Percentiles rank a stretch among this genome's conserved stretches.
These are phyloP conservation scores for Anarsia innoxiella DNA, from an alignment of 2,888 invertebrate species.

Conservation along the genomic window DNA sequence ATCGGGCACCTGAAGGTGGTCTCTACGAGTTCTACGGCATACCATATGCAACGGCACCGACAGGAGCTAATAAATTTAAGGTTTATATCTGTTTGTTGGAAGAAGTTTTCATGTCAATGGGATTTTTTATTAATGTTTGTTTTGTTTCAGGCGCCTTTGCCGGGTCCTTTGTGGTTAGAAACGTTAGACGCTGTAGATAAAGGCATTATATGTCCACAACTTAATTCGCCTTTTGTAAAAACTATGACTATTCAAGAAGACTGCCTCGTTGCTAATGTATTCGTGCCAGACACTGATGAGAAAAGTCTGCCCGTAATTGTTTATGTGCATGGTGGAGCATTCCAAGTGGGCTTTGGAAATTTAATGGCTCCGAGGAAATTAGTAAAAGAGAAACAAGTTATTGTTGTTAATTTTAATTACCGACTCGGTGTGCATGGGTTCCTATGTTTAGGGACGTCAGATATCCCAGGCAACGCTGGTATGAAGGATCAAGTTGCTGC, in stretches of 20 bases:
- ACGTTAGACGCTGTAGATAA: slow-evolving; percentile 27
- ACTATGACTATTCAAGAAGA: slow-evolving; percentile 27
- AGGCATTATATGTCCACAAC: slow-evolving; percentile 30
- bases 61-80: slow-evolving; percentile 35
- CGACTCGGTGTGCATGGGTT: slow-evolving; percentile 30
- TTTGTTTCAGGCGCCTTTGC: slow-evolving; percentile 33
- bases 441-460: slow-evolving; percentile 31
- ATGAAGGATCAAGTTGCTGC: slow-evolving; percentile 40
- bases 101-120: too few relatives aligned
- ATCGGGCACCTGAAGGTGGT: slow-evolving; percentile 23
- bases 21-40: slow-evolving; percentile 37
- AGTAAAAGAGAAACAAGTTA: slow-evolving; percentile 23
- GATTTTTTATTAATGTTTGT: too few relatives aligned
- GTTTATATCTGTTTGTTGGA: too few relatives aligned
- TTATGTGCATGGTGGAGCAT: slow-evolving; percentile 32
- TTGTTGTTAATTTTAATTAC: slow-evolving; percentile 30
- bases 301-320: slow-evolving; percentile 30
- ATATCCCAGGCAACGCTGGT: slow-evolving; percentile 39
- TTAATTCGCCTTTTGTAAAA: background rate
- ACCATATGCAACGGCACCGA: slow-evolving; percentile 47
- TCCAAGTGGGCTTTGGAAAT: slow-evolving; percentile 23
- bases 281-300: slow-evolving; percentile 35
- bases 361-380: slow-evolving; percentile 17
- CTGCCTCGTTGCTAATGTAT: slow-evolving; percentile 47
- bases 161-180: slow-evolving; percentile 28